phyloP scores from a whole-genome alignment of 2,113 vertebrate species.

The Misgurnus anguillicaudatus region DNA sequence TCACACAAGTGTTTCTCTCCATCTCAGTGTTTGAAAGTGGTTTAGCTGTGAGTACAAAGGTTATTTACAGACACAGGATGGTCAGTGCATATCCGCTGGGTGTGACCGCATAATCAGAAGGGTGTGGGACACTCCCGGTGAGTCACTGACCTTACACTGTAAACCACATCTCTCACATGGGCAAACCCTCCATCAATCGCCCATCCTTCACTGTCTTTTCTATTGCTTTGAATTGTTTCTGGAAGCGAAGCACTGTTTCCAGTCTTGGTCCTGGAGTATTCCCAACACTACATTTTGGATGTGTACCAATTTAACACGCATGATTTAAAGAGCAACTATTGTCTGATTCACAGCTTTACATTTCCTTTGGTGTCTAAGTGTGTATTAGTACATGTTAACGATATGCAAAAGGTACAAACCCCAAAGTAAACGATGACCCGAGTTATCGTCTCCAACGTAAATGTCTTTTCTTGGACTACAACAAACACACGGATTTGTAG shows the following conservation, averaged over 20 bases:
- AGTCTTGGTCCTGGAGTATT: too few relatives aligned
- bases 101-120: constrained; percentile 11
- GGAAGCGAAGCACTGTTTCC: not conserved
- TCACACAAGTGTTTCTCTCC: constrained; percentile 44
- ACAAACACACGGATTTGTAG: too few relatives aligned
- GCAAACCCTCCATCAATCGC: not conserved
- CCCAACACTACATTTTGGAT: too few relatives aligned
- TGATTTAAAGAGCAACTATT: too few relatives aligned
- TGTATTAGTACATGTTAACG: too few relatives aligned
- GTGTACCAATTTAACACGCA: too few relatives aligned
- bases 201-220: not conserved
- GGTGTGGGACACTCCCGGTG: constrained; percentile 52
- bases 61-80: constrained; percentile 38
- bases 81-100: constrained; percentile 30
- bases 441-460: too few relatives aligned
- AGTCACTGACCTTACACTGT: constrained; percentile 64
- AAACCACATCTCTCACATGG: constrained; percentile 13
- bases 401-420: too few relatives aligned
- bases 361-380: too few relatives aligned
- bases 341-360: too few relatives aligned
- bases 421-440: too few relatives aligned
- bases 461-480: too few relatives aligned
- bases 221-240: not conserved
- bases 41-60: constrained; percentile 50
- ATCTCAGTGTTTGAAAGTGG: constrained; percentile 28